A percentile compares a stretch with the other conserved stretches of the same genome.
phyloP scores from a whole-genome alignment of 2,797 vertebrate genomes.

The Tragopan temminckii region DNA sequence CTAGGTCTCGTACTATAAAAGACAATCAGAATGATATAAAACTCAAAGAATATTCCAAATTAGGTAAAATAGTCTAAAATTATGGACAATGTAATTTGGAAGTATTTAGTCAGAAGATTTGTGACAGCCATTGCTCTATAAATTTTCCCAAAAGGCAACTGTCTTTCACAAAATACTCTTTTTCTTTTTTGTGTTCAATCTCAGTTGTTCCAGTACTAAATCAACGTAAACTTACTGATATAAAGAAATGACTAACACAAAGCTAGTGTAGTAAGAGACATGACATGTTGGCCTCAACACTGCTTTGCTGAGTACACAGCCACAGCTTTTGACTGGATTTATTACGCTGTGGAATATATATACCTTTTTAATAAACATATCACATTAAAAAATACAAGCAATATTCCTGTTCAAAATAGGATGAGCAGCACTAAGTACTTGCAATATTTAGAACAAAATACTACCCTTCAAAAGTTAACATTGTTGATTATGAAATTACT shows the following conservation, averaged over 20 bases:
- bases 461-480: constrained; percentile 3
- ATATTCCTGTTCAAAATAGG: not conserved
- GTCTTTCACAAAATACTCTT: not conserved
- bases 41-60: not conserved
- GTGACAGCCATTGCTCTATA: not conserved
- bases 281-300: not conserved
- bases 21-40: not conserved
- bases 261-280: not conserved
- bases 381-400: not conserved
- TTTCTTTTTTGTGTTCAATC: not conserved
- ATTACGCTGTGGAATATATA: not conserved
- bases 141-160: not conserved
- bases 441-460: not conserved
- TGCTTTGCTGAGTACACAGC: not conserved
- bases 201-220: not conserved
- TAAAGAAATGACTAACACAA: not conserved
- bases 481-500: not conserved
- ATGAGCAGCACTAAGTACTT: not conserved
- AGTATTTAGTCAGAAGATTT: not conserved
- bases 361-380: not conserved
- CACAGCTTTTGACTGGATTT: not conserved
- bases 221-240: not conserved
- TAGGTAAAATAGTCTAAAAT: not conserved
- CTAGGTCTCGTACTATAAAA: not conserved
- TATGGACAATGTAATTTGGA: not conserved